A percentile compares a stretch with the other conserved stretches of the same genome.
These are phyloP conservation scores for Eristalinus sepulchralis DNA, from an alignment of 2,888 invertebrate genomes.

Conservation along the genomic window DNA sequence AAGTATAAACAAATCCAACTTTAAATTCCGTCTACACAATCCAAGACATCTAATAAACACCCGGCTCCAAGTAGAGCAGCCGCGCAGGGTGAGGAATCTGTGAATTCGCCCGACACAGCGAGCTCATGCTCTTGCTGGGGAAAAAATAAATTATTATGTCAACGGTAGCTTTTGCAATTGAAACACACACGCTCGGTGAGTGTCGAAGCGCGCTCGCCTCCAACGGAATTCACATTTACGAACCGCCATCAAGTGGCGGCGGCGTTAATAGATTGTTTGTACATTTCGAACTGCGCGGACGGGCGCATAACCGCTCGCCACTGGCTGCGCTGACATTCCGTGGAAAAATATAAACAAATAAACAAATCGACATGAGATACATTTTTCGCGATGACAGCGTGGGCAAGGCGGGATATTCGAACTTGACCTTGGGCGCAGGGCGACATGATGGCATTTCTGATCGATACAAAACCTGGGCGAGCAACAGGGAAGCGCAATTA, in stretches of 20 bases:
- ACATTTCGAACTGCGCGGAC: background rate
- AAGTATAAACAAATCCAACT: slow-evolving; percentile 14
- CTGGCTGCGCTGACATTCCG: background rate
- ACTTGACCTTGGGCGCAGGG: slow-evolving; percentile 20
- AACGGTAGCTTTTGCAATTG: background rate
- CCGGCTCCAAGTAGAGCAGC: background rate
- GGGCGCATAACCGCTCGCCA: background rate
- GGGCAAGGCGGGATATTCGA: background rate
- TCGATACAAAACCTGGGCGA: background rate
- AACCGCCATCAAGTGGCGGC: background rate
- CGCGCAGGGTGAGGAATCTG: background rate
- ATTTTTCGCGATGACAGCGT: background rate
- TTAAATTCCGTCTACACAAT: slow-evolving; percentile 1
- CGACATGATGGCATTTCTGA: background rate
- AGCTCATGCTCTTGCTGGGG: background rate
- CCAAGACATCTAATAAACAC: background rate
- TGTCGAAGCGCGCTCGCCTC: background rate
- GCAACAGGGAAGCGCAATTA: background rate
- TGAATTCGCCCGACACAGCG: background rate
- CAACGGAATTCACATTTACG: background rate
- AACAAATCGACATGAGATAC: slow-evolving; percentile 5
- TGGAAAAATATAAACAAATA: slow-evolving; percentile 1
- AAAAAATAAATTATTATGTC: slow-evolving; percentile 29
- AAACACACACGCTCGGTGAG: background rate
- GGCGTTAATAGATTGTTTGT: slow-evolving; percentile 18